Base-by-base conservation (phyloP, 2,113 vertebrate genomes). In the Setophaga petechia region DNA sequence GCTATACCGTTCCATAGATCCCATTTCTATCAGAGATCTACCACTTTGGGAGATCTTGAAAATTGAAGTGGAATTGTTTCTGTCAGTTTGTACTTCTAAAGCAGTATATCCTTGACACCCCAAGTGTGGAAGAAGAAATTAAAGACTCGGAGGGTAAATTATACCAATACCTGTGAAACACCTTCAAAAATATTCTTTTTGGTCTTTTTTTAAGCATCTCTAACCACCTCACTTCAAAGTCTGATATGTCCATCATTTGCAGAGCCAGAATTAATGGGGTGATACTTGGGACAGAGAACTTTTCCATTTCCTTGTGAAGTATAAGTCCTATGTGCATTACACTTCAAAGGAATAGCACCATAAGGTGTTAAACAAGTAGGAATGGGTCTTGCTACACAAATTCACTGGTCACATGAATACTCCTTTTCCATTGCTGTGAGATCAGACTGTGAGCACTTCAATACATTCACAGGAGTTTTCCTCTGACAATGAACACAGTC, bases 261-360 rank as follows among this genome's bases (percentile, higher is more conserved):
- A 89, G 68, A 90, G 31, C n/a, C 52, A 81, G 85, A 93, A 93
- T 90, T 96, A 84, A 95, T 88, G 87, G 79, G 65, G 90, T 96
- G 83, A 79, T 93, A 61, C 25, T 30, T 57, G 33, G 76, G 76
- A 75, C 19, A 69, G 86, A 92, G 37, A 69, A 57, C 72, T 81
- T 95, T 81, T 62, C 66, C 49, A 21, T 59, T 91, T 89, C 73
- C 65, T 84, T 69, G 66, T 84, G 62, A 59, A 11, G 1, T 84
- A 55, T 58, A 81, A 23, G 66, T 93, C 77, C 47, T 49, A 21
- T 43, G 33, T 78, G 54, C 49, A 11, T 74, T 83, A 55, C 22
- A 95, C 78, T 91, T 96, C 86, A 95, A 96, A 94, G 59, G 22
- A 87, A n/a, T 80, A 79, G 23, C 11, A 0, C 68, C 58, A 4